These are phyloP conservation scores for Drosophila multiciliata DNA, from an alignment of 2,888 invertebrate genomes.

Conservation along the genomic window DNA sequence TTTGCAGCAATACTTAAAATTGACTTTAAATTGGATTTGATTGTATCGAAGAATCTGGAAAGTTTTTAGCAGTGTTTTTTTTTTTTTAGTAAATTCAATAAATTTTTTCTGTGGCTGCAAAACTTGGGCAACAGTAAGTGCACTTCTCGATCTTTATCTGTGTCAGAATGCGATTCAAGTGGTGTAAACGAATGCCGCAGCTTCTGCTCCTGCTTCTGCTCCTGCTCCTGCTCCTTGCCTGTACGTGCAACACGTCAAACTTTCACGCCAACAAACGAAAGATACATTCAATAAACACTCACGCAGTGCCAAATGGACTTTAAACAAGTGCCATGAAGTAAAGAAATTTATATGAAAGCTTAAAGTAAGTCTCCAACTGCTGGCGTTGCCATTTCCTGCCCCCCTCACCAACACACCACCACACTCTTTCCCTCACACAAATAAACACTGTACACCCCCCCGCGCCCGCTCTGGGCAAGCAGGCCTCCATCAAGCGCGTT, in stretches of 20 bases:
- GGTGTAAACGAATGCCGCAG: constrained; percentile 1
- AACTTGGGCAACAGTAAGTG: constrained; percentile 2
- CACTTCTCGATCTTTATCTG: constrained; percentile 16
- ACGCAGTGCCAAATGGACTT: constrained; percentile 78
- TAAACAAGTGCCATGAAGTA: constrained; percentile 78
- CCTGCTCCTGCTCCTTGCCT: neutral
- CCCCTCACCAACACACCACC: too few species aligned
- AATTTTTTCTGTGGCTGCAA: neutral
- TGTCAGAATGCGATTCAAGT: constrained; percentile 24
- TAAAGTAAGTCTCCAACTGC: constrained; percentile 71
- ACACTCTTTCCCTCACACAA: neutral
- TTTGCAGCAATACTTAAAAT: neutral
- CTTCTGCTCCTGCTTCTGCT: neutral
- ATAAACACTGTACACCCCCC: constrained; percentile 6
- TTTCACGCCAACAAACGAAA: constrained; percentile 52
- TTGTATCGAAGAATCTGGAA: neutral
- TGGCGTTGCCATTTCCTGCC: constrained; percentile 32
- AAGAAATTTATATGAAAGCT: constrained; percentile 76
- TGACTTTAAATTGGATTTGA: neutral
- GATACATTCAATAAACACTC: constrained; percentile 74
- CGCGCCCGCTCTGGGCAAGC: neutral
- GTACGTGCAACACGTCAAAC: constrained; percentile 26
- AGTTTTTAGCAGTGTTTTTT: neutral
- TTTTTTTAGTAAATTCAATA: neutral
- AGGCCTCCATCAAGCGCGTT: constrained; percentile 14